Base-by-base conservation (phyloP, 2,797 vertebrate genomes). In the Onychomys arenicola region DNA sequence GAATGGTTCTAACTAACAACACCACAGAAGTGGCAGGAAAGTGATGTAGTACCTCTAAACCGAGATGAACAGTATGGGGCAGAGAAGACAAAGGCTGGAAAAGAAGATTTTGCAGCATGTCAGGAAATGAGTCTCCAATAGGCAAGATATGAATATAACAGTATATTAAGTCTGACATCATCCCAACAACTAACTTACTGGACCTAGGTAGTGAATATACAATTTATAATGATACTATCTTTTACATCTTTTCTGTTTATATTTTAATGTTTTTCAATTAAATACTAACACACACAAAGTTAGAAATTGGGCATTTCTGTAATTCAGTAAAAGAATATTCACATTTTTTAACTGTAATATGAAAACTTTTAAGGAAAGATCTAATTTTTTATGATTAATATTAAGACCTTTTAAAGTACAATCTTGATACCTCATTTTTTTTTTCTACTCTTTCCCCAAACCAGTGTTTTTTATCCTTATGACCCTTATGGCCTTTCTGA, bases 381-480 rank as follows among this genome's bases (percentile, higher is more conserved):
- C 6, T 90, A 80, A 89, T 86, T 89, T 87, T 91, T 71, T 89
- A 73, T 96, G 59, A 52, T 29, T 91, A 93, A 69, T 19, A 75
- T 78, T 73, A 75, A 86, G 43, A 89, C 34, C 2, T 85, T 86
- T 91, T 57, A 94, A 94, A 88, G 61, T n/a, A 81, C 84, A 90
- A 82, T 19, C 57, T 82, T 76, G 29, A 77, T 92, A 96, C 59
- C 6, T 81, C 34, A 85, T 76, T 81, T 17, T 94, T 97, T 97
- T 4, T 4, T 96, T 25, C n/a, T 69, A 34, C 40, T 94, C 69
- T 78, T 63, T 10, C 37, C 3, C 27, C 43, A 89, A 93, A 52
- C 10, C 4, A 94, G 23, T 81, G 77, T 81, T 43, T 29, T 90
- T 92, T 90, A 91, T 88, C 52, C 81, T 95, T 57, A 21, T 95